Evolutionary conservation across 30 jellyfish, hydroid and myxozoan genomes (phyloP), one percentile per base, ranked within the genome.

Genomic region (Cassiopea xamachana): DNA sequence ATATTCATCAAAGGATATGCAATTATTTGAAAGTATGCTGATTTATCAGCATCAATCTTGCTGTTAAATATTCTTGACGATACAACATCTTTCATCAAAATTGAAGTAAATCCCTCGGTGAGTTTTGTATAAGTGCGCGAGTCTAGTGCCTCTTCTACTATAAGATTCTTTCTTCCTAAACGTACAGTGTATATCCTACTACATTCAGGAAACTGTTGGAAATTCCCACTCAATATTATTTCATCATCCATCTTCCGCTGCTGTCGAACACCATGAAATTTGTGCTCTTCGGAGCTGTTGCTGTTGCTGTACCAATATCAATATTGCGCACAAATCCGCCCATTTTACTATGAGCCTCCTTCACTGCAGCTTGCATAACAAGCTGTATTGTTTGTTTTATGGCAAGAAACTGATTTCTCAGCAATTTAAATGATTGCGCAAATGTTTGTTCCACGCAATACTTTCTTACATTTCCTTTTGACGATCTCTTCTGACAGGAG

Each of bases 201-300:
- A 71, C 98, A 87, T 74, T 85, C 92, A 15, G 98, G 98, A 48
- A 48, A 89, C 62, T 80, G 87, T 75, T 95, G 98, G 80, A 95
- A 95, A 44, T 70, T 51, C 1, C 98, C 99, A 19, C 58, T 61
- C 17, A 95, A 72, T 14, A 95, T 46, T 48, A 75, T 74, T 76
- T 86, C 89, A 58, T 95, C 99, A 18, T 91, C 99, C 99, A 95
- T 95, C 51, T 27, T 19, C 27, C 15, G 6, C 74, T 64, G 6
- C 15, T 7, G 19, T 64, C 74, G 27, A 64, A 5, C 74, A 5
- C 15, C 2, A 9, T 14, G 43, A 64, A 14, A 5, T 64, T 64
- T 64, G 43, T 5, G 43, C 74, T 17, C 10, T 3, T 10, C 12
- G 64, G 39, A 27, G 64, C 74, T 64, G 74, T 17, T 17, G 74